phyloP scores from a whole-genome alignment of 1,140 invertebrate genomes.

The Chironomus striatipennis region DNA sequence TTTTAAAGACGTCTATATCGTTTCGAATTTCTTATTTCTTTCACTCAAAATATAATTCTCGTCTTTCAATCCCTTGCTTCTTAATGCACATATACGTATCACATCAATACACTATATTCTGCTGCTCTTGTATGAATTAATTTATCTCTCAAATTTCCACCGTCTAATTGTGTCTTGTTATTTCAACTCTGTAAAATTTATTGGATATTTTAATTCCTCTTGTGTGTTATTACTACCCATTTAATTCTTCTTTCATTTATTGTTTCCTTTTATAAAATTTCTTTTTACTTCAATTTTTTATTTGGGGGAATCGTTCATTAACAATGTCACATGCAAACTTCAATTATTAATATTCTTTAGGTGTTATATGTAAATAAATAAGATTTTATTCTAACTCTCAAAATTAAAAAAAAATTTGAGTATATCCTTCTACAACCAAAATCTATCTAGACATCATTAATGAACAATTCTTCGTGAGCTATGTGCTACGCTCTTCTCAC shows the following conservation, averaged over 20 bases:
- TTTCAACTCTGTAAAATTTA: conserved; percentile 3
- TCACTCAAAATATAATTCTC: not conserved
- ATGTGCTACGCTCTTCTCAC: too few relatives aligned
- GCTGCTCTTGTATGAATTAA: not conserved
- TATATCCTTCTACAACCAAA: too few relatives aligned
- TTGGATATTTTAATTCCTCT: conserved; percentile 6
- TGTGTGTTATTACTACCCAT: too few relatives aligned
- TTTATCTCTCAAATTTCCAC: not conserved
- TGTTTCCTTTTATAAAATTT: not conserved
- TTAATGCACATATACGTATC: not conserved
- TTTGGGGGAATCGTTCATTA: too few relatives aligned
- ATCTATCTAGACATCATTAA: too few relatives aligned
- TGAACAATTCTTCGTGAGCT: too few relatives aligned
- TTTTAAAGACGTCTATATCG: not conserved
- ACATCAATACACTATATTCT: not conserved
- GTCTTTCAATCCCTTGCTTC: not conserved
- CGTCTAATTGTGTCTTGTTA: conserved; percentile 13
- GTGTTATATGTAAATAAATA: too few relatives aligned
- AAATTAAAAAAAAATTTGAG: too few relatives aligned
- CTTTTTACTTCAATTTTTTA: not conserved
- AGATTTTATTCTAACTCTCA: too few relatives aligned
- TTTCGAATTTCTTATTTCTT: not conserved
- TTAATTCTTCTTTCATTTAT: not conserved
- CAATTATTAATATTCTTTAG: too few relatives aligned
- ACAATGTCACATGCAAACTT: too few relatives aligned